A percentile compares a stretch with the other conserved stretches of the same genome.
phyloP scores from a whole-genome alignment of 1,140 invertebrate genomes.

The Drosophila pachea region DNA sequence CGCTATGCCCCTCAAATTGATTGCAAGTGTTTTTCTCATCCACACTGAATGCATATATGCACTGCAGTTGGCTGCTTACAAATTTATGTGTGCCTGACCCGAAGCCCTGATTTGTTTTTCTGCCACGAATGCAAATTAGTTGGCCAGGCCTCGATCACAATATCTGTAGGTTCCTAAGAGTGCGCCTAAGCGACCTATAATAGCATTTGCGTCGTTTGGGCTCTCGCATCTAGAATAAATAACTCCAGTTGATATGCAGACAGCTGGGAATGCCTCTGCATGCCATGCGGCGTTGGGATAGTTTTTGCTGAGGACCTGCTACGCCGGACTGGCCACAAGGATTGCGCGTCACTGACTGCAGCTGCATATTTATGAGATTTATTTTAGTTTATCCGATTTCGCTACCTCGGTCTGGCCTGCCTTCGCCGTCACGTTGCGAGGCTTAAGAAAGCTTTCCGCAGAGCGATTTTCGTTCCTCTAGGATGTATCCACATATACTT shows the following conservation, averaged over 20 bases:
- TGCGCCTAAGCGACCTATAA: slow-evolving; percentile 54
- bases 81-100: slow-evolving; percentile 57
- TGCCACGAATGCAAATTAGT: slow-evolving; percentile 60
- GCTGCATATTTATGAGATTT: slow-evolving; percentile 76
- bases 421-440: no score
- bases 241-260: slow-evolving; percentile 36
- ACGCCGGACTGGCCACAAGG: no score
- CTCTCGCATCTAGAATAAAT: slow-evolving; percentile 67
- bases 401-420: slow-evolving; percentile 56
- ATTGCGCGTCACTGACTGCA: no score
- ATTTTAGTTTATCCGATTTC: slow-evolving; percentile 73
- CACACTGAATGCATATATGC: slow-evolving; percentile 24
- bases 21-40: slow-evolving; percentile 64
- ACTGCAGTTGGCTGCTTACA: slow-evolving; percentile 33
- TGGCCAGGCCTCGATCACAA: slow-evolving; percentile 14
- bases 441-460: slow-evolving; percentile 19
- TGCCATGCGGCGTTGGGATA: slow-evolving; percentile 40
- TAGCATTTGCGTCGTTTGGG: slow-evolving; percentile 55
- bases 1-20: slow-evolving; percentile 52
- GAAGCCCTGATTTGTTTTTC: slow-evolving; percentile 54
- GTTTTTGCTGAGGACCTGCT: slow-evolving; percentile 28
- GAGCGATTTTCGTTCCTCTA: slow-evolving; percentile 46
- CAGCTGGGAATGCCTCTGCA: slow-evolving; percentile 11
- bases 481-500: neutral
- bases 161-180: slow-evolving; percentile 6